Evolutionary conservation across 2,888 invertebrate species (phyloP).

Genomic region (Amphimallon solstitiale): DNA sequence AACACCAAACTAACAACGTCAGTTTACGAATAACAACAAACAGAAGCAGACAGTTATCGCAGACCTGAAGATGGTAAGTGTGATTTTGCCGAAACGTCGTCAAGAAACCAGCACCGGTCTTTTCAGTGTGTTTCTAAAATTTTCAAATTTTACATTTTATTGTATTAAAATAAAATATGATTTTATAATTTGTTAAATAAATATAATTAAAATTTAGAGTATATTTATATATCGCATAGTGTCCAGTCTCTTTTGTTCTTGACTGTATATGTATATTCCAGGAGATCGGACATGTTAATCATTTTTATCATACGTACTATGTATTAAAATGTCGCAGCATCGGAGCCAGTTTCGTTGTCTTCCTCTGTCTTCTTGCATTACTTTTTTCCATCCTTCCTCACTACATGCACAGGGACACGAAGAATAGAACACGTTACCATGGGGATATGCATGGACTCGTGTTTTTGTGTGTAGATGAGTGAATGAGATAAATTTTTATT

Average conservation of each 20-base stretch:
- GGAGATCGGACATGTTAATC: constrained; percentile 40
- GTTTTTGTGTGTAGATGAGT: constrained; percentile 22
- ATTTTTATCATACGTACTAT: constrained; percentile 34
- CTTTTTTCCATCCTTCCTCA: constrained; percentile 24
- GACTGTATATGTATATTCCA: constrained; percentile 11
- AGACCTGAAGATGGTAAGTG: too few relatives aligned
- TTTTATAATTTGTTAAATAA: too few relatives aligned
- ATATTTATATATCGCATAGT: too few relatives aligned
- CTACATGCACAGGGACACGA: background rate
- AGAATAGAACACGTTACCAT: background rate
- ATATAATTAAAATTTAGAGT: too few relatives aligned
- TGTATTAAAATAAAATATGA: too few relatives aligned
- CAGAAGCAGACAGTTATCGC: too few relatives aligned
- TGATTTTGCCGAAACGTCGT: too few relatives aligned
- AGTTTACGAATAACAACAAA: too few relatives aligned
- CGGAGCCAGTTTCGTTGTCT: constrained; percentile 2
- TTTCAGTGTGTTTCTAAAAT: too few relatives aligned
- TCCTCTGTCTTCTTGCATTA: constrained; percentile 14
- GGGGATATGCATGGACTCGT: constrained; percentile 18
- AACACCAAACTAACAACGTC: too few relatives aligned
- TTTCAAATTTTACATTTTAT: too few relatives aligned
- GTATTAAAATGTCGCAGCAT: constrained; percentile 32
- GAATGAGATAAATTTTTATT: constrained; percentile 36
- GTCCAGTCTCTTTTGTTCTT: constrained; percentile 10
- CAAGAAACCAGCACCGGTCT: too few relatives aligned